Evolutionary conservation across 2,113 vertebrate species (phyloP).

Genomic region (Maccullochella peelii): DNA sequence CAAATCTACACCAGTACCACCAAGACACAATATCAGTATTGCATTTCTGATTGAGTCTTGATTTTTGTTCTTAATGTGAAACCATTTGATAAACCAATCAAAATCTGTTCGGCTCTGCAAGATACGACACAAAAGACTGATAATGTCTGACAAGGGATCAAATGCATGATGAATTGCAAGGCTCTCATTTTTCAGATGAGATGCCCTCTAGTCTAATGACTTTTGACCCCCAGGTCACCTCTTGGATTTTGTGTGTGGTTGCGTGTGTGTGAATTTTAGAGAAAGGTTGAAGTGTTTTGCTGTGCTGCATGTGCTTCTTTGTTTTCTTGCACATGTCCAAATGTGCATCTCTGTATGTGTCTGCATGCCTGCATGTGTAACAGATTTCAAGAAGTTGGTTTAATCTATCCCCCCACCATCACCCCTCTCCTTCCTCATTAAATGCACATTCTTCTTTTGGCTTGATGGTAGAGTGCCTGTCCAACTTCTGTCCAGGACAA

Average conservation of each 20-base stretch:
- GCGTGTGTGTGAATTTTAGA: conserved; percentile 24
- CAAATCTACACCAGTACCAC: not conserved
- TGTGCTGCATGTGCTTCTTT: conserved; percentile 23
- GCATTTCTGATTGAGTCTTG: conserved; percentile 26
- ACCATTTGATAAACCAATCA: conserved; percentile 21
- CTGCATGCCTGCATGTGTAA: conserved; percentile 44
- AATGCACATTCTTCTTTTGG: conserved; percentile 63
- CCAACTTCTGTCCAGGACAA: conserved; percentile 64
- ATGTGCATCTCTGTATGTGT: conserved; percentile 32
- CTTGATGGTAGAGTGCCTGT: conserved; percentile 71
- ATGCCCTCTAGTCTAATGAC: conserved; percentile 65
- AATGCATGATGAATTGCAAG: conserved; percentile 72
- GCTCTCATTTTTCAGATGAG: conserved; percentile 59
- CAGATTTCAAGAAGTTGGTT: conserved; percentile 60
- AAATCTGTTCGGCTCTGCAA: conserved; percentile 10
- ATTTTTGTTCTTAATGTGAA: conserved; percentile 15
- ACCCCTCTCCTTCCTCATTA: conserved; percentile 50
- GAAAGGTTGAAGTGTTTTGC: conserved; percentile 1
- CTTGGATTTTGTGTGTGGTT: conserved; percentile 39
- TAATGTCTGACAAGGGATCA: conserved; percentile 63
- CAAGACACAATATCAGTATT: not conserved
- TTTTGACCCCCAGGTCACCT: conserved; percentile 64
- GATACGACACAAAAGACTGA: conserved; percentile 49
- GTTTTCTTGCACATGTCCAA: conserved; percentile 9
- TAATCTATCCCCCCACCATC: conserved; percentile 43